These are phyloP conservation scores for Apodemus sylvaticus DNA, from an alignment of 2,113 vertebrate species.

Conservation along the genomic window DNA sequence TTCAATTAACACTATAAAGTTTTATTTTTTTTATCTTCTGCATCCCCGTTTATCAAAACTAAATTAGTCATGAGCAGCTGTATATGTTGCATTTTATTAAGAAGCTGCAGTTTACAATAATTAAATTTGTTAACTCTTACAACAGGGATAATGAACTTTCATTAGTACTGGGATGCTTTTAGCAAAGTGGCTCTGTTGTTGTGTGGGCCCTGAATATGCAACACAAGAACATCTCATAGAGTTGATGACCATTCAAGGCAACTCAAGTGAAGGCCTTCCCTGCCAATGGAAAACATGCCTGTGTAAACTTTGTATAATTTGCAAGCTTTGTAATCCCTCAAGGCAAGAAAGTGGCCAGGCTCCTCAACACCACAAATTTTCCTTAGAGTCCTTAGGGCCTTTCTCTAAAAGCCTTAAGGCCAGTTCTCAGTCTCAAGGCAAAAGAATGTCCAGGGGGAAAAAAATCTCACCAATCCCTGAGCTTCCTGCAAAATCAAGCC, in stretches of 20 bases:
- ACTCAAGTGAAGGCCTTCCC: background rate
- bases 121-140: slow-evolving; percentile 12
- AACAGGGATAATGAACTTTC: background rate
- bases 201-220: background rate
- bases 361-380: background rate
- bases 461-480: background rate
- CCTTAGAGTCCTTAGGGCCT: background rate
- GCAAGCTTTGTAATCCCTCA: background rate
- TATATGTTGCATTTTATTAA: slow-evolving; percentile 22
- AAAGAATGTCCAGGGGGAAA: background rate
- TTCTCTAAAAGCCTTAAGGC: background rate
- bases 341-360: background rate
- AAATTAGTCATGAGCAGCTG: background rate
- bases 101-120: slow-evolving; percentile 22
- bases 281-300: background rate
- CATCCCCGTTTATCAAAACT: background rate
- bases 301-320: background rate
- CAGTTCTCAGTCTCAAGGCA: background rate
- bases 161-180: background rate
- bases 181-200: background rate
- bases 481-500: background rate
- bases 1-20: background rate
- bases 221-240: background rate
- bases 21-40: slow-evolving; percentile 3
- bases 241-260: background rate